Evolutionary conservation across 1,140 invertebrate species (phyloP).

Genomic region (Aphelenchoides fujianensis): DNA sequence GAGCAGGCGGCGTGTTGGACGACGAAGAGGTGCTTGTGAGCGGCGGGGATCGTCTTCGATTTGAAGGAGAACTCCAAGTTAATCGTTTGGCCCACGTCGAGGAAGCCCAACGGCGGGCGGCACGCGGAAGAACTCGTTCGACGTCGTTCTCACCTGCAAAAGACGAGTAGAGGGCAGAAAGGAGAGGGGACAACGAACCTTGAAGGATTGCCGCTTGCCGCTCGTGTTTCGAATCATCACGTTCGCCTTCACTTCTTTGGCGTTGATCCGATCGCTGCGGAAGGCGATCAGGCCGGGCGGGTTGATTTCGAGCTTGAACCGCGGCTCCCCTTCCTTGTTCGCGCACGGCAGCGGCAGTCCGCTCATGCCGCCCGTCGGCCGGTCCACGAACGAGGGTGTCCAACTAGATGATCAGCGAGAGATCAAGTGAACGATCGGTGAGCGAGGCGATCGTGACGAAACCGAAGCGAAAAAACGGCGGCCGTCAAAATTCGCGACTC

Average conservation of each 20-base stretch:
- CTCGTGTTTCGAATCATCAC: constrained; percentile 34
- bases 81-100: constrained; percentile 22
- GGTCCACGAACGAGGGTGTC: neutral
- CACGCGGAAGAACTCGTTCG: constrained; percentile 43
- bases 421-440: no score
- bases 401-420: no score
- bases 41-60: constrained; percentile 23
- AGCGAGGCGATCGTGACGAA: neutral
- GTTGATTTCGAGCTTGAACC: constrained; percentile 28
- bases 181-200: neutral
- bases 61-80: constrained; percentile 24
- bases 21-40: constrained; percentile 33
- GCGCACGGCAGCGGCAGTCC: neutral
- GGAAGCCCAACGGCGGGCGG: constrained; percentile 33
- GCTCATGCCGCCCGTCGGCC: neutral
- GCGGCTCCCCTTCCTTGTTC: constrained; percentile 28
- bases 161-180: neutral
- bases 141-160: constrained; percentile 38
- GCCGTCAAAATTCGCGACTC: neutral
- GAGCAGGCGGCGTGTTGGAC: constrained; percentile 28
- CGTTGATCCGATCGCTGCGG: constrained; percentile 14
- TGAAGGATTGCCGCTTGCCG: constrained; percentile 29
- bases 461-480: neutral
- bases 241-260: constrained; percentile 12
- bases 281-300: constrained; percentile 24